phyloP scores from a whole-genome alignment of 2,888 invertebrate species.

The Elysia crispata region DNA sequence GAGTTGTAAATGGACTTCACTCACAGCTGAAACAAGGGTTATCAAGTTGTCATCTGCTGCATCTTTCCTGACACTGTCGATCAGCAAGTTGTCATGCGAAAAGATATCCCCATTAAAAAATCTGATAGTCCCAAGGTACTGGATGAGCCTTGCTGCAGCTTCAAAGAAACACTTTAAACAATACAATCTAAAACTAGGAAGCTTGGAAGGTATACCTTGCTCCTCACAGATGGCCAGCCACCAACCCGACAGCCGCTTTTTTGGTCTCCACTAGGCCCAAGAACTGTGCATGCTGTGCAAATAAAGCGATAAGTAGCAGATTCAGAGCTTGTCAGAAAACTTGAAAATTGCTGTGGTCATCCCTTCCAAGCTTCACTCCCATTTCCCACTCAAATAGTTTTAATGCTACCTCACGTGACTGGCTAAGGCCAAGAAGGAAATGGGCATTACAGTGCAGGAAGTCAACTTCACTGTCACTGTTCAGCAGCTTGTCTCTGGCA shows the following conservation, averaged over 20 bases:
- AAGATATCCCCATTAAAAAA: background rate
- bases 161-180: conserved; percentile 19
- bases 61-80: conserved; percentile 3
- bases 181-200: conserved; percentile 21
- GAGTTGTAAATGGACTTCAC: background rate
- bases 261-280: conserved; percentile 32
- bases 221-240: conserved; percentile 34
- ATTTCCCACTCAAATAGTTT: background rate
- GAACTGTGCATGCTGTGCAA: background rate
- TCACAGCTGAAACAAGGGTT: background rate
- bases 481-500: background rate
- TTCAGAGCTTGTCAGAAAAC: too few relatives aligned
- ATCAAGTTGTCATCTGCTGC: background rate
- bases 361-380: background rate
- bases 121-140: background rate
- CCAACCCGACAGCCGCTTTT: conserved; percentile 19
- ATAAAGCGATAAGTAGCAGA: background rate
- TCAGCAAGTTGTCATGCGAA: background rate
- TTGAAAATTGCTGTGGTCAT: background rate
- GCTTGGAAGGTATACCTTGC: background rate
- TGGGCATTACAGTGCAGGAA: conserved; percentile 24
- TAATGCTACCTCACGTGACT: background rate
- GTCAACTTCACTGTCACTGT: background rate
- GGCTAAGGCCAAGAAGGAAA: conserved; percentile 3
- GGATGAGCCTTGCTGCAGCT: conserved; percentile 10